Percentiles rank a stretch among this genome's conserved stretches.
Evolutionary conservation across 2,888 invertebrate genomes (phyloP).

Genomic region (Mimumesa dahlbomi): DNA sequence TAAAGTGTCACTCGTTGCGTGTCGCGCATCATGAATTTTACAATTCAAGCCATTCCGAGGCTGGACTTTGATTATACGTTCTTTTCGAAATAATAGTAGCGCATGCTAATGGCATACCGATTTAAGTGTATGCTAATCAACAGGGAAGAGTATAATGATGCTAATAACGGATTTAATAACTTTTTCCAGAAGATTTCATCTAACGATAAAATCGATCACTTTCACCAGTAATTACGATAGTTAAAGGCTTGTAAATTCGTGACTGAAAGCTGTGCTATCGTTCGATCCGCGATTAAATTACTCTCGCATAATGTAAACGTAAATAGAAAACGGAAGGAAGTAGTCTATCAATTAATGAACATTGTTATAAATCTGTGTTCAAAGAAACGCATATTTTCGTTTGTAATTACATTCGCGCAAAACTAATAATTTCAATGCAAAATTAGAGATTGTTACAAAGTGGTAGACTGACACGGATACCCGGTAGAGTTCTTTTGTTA

Average conservation of each 20-base stretch:
- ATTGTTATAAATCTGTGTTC: not conserved
- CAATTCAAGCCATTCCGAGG: constrained; percentile 14
- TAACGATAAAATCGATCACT: constrained; percentile 36
- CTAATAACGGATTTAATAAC: constrained; percentile 20
- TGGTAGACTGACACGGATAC: no score
- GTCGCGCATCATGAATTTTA: constrained; percentile 42
- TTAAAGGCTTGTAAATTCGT: constrained; percentile 22
- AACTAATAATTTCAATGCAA: not conserved
- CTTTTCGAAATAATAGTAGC: not conserved
- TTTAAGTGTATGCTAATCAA: constrained; percentile 20
- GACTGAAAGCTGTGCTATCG: constrained; percentile 16
- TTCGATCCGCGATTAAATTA: constrained; percentile 40
- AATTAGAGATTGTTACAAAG: constrained; percentile 20
- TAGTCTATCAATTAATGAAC: constrained; percentile 22
- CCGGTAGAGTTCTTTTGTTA: constrained; percentile 8
- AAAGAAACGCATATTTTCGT: not conserved
- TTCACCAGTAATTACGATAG: constrained; percentile 47
- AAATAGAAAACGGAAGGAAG: constrained; percentile 48
- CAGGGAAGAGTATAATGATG: constrained; percentile 13
- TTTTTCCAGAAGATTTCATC: constrained; percentile 9
- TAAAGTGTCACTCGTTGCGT: constrained; percentile 54
- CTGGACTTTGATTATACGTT: constrained; percentile 1
- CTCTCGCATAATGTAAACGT: constrained; percentile 13
- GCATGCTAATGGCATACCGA: no score
- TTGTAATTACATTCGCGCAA: not conserved